Evolutionary conservation across 1,140 invertebrate genomes (phyloP).

Genomic region (Calosoma granatense): DNA sequence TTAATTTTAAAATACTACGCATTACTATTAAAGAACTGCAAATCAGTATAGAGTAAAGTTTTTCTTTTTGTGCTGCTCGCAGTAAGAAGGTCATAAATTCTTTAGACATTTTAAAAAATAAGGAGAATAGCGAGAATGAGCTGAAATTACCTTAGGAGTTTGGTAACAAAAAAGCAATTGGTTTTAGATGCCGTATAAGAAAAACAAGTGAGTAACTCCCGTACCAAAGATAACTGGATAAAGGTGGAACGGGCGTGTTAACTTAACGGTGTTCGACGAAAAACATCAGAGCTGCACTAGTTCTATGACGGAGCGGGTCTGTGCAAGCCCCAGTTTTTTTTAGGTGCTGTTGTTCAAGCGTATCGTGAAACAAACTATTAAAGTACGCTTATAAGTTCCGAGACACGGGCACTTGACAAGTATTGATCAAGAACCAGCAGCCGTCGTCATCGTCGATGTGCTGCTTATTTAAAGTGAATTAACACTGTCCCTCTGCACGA

Average conservation of each 20-base stretch:
- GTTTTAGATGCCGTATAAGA: background rate
- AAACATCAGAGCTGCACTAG: background rate
- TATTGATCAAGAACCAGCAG: background rate
- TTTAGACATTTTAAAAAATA: no score
- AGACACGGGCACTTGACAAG: background rate
- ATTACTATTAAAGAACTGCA: no score
- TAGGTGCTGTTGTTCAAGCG: background rate
- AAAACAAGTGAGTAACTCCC: background rate
- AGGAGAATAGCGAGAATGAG: background rate
- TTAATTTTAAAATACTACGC: no score
- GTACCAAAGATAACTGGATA: background rate
- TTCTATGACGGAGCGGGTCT: no score
- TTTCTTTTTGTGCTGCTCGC: no score
- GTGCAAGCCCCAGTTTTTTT: no score
- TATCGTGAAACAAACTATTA: background rate
- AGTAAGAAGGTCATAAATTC: no score
- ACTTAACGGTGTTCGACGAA: background rate
- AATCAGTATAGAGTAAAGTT: no score
- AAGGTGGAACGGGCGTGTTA: background rate
- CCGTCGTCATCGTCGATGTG: background rate
- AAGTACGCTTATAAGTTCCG: background rate
- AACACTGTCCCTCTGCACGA: no score
- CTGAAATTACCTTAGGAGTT: background rate
- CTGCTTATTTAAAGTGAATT: background rate
- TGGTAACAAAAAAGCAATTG: background rate